Base-by-base conservation (phyloP, 2,888 invertebrate genomes). In the Rhopalosiphum nymphaeae region DNA sequence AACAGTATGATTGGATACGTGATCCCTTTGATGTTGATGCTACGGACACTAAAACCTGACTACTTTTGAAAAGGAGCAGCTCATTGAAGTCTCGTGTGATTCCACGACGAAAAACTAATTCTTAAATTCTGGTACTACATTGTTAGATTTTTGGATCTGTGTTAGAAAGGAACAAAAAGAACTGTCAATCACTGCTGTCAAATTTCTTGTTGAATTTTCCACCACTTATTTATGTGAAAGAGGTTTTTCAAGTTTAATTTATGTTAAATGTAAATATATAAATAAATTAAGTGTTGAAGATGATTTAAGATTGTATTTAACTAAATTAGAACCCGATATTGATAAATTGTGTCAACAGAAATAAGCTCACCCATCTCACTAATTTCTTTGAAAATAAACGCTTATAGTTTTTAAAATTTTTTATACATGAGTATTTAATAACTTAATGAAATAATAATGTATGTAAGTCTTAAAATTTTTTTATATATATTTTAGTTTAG, bases 151-250 rank as follows among this genome's bases (percentile, higher is more conserved):
- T 26, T 89, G 89, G 89, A 57, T 89, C 29, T 61, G 57, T 89
- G 89, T 89, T 89, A 44, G 89, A 89, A 89, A 89, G 89, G 89
- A 89, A 89, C 89, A 89, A 89, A 89, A 89, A 89, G 21, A 89
- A 89, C 89, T 89, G 57, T 89, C 89, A 57, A 56, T 42, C 42
- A 89, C 42, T 42, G 89, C 42, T 53, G 57, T 57, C 42, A 89
- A 56, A 89, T 57, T 89, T 89, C 89, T 89, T 89, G 42, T 89
- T 89, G 16, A 57, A 42, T 89, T 89, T 57, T 89, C 57, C 36
- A 89, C 57, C 53, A 89, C 89, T 89, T 89, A 89, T 89, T 89
- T 89, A 89, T 56, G 57, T 53, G 88, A 88, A 53, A 88, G 36
- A n/a, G 46, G 57, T 57, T 90, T 90, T 78, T 90, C 46, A 90